phyloP scores from a whole-genome alignment of 2,888 invertebrate species.

The Eupithecia insigniata region DNA sequence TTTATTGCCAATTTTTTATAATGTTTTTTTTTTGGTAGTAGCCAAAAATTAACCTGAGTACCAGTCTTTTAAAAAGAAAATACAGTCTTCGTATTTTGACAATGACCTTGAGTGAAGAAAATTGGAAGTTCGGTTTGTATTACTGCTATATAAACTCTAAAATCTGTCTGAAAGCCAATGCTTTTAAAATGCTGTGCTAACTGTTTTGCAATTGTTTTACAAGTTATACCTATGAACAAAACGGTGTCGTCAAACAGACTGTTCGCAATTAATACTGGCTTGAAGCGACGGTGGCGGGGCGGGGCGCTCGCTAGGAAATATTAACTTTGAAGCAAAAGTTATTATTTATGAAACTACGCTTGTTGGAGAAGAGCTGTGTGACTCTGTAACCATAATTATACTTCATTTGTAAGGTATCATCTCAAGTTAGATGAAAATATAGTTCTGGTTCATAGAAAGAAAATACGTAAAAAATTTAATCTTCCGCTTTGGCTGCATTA shows the following conservation, averaged over 20 bases:
- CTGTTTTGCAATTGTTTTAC: not conserved
- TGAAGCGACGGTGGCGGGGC: slow-evolving; percentile 13
- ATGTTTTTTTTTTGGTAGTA: no score
- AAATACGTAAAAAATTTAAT: no score
- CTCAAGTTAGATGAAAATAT: no score
- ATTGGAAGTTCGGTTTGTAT: not conserved
- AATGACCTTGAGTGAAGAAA: not conserved
- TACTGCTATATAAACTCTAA: not conserved
- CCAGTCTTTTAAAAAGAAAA: not conserved
- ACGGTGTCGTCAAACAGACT: slow-evolving; percentile 14
- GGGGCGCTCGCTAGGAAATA: slow-evolving; percentile 28
- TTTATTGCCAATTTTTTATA: no score
- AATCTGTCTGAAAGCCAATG: not conserved
- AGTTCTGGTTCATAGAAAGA: no score
- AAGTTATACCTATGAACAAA: slow-evolving; percentile 4
- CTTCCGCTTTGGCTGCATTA: no score
- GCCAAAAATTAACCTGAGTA: no score
- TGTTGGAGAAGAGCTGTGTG: not conserved
- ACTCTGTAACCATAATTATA: not conserved
- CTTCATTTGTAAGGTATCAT: no score
- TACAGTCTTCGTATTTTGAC: not conserved
- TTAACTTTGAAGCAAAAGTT: slow-evolving; percentile 36
- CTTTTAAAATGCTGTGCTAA: not conserved
- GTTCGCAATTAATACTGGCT: slow-evolving; percentile 33
- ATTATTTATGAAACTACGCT: slow-evolving; percentile 31